Evolutionary conservation across 2,113 vertebrate genomes (phyloP).

Genomic region (Alexandromys fortis): DNA sequence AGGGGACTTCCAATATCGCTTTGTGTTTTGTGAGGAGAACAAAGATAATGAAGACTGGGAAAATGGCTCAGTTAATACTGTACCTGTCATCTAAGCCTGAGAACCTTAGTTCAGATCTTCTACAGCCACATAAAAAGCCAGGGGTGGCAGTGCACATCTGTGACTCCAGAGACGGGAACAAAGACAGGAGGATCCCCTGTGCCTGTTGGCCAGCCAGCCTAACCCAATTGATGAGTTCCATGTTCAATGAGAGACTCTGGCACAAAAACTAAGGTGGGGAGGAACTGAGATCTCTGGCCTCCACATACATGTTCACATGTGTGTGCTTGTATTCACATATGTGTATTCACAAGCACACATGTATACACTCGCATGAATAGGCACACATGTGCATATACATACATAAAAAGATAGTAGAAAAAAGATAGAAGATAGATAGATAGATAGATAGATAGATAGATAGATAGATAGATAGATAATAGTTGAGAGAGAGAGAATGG

Average conservation of each 20-base stretch:
- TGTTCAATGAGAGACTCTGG: not conserved
- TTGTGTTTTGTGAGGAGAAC: not conserved
- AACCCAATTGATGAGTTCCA: not conserved
- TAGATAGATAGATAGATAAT: not conserved
- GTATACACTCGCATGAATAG: not conserved
- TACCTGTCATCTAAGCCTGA: not conserved
- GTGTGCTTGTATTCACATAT: no score
- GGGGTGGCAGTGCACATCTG: not conserved
- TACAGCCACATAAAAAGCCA: not conserved
- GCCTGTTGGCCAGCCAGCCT: not conserved
- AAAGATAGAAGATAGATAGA: not conserved
- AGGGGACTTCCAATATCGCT: slow-evolving; percentile 16
- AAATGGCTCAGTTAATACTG: not conserved
- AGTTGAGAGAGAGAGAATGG: not conserved
- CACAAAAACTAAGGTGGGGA: not conserved
- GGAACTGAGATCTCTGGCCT: not conserved
- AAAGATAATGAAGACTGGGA: not conserved
- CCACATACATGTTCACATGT: not conserved
- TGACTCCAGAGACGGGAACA: not conserved
- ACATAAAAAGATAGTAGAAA: not conserved
- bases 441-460: not conserved
- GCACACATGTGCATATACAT: not conserved
- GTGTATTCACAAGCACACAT: not conserved
- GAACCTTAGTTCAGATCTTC: not conserved
- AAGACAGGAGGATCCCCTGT: not conserved